These are phyloP conservation scores for Trichogramma evanescens DNA, from an alignment of 2,888 invertebrate species.

Conservation along the genomic window DNA sequence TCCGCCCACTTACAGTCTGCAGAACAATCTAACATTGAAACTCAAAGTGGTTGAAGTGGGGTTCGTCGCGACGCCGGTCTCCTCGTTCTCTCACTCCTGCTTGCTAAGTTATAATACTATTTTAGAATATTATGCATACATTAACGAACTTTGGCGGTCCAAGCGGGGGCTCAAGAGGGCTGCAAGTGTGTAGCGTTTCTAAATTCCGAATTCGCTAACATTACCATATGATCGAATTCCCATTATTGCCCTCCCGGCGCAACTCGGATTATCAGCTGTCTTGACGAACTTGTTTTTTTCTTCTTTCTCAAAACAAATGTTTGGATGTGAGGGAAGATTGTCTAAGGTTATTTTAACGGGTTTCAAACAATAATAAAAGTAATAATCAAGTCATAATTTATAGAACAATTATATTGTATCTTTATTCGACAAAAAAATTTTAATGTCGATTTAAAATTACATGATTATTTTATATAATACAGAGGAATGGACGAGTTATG, in stretches of 20 bases:
- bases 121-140: constrained; percentile 11
- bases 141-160: constrained; percentile 11
- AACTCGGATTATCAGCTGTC: background rate
- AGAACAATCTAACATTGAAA: background rate
- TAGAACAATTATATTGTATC: constrained; percentile 17
- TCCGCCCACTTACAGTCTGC: background rate
- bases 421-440: constrained; percentile 16
- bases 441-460: constrained; percentile 16
- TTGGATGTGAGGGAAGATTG: background rate
- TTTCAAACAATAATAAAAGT: background rate
- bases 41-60: background rate
- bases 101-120: constrained; percentile 6
- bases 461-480: constrained; percentile 21
- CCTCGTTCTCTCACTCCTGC: background rate
- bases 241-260: background rate
- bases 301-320: background rate
- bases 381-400: background rate
- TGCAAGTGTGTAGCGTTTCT: background rate
- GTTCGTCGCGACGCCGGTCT: no score
- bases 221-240: background rate
- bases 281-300: constrained; percentile 2
- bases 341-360: background rate
- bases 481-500: constrained; percentile 19
- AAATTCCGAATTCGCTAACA: background rate
- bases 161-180: background rate